phyloP scores from a whole-genome alignment of 2,888 invertebrate species.

The Mylabris sibirica region DNA sequence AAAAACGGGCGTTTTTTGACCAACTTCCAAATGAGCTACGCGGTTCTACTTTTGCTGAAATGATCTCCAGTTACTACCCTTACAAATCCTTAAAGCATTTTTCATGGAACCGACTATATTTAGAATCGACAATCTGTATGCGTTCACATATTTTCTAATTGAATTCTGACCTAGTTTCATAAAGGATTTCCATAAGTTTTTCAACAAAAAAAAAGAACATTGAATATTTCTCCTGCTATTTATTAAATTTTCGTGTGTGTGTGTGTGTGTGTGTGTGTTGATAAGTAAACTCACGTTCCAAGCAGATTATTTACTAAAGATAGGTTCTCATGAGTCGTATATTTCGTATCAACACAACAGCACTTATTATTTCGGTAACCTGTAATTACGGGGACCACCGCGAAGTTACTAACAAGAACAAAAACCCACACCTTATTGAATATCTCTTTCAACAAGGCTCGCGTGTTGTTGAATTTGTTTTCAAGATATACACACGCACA shows the following conservation, averaged over 20 bases:
- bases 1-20: too few relatives aligned
- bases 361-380: slow-evolving; percentile 59
- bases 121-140: too few relatives aligned
- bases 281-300: slow-evolving; percentile 53
- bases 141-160: too few relatives aligned
- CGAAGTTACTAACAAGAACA: slow-evolving; percentile 53
- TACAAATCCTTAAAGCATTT: too few relatives aligned
- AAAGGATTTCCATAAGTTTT: too few relatives aligned
- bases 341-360: slow-evolving; percentile 55
- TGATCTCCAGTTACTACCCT: too few relatives aligned
- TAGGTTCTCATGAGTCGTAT: slow-evolving; percentile 58
- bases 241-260: slow-evolving; percentile 23
- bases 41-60: too few relatives aligned
- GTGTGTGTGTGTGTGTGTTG: too few relatives aligned
- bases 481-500: slow-evolving; percentile 19
- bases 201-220: too few relatives aligned
- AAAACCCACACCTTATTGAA: slow-evolving; percentile 48
- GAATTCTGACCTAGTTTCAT: too few relatives aligned
- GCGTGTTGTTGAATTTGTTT: slow-evolving; percentile 45
- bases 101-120: too few relatives aligned
- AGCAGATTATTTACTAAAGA: slow-evolving; percentile 56
- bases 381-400: slow-evolving; percentile 60
- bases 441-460: slow-evolving; percentile 37
- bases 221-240: slow-evolving; percentile 20
- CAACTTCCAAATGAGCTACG: too few relatives aligned